Evolutionary conservation across 2,888 invertebrate species (phyloP).

Genomic region (Laspeyria flexula): DNA sequence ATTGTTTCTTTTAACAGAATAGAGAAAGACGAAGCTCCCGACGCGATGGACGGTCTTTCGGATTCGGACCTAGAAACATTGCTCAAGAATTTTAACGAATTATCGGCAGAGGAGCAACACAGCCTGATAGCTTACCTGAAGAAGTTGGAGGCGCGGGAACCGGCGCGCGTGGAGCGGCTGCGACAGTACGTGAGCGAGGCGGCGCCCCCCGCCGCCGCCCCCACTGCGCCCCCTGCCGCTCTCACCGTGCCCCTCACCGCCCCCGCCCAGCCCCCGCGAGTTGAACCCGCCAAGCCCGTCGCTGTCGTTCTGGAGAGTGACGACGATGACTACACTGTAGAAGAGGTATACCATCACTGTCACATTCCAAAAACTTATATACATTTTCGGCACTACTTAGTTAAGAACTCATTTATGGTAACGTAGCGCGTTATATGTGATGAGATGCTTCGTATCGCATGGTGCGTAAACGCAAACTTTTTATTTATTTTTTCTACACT

Average conservation of each 20-base stretch:
- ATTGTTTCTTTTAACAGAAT: constrained; percentile 41
- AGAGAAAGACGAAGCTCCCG: constrained; percentile 63
- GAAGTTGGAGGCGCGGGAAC: constrained; percentile 91
- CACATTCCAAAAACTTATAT: too few relatives aligned
- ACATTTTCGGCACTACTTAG: too few relatives aligned
- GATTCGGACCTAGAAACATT: constrained; percentile 93
- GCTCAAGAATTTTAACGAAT: constrained; percentile 91
- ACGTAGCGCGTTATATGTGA: too few relatives aligned
- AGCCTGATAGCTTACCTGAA: constrained; percentile 93
- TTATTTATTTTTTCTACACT: background rate
- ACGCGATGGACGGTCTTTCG: constrained; percentile 90
- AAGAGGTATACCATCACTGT: constrained; percentile 84
- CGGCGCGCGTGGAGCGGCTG: constrained; percentile 91
- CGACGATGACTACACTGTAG: constrained; percentile 93
- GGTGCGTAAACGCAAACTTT: background rate
- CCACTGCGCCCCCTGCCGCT: constrained; percentile 11
- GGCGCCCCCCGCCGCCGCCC: constrained; percentile 32
- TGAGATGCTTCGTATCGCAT: too few relatives aligned
- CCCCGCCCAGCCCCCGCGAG: background rate
- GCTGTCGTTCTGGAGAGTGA: constrained; percentile 82
- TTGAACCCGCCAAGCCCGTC: background rate
- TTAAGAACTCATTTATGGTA: too few relatives aligned
- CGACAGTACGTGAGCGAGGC: constrained; percentile 90
- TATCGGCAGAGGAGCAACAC: constrained; percentile 93
- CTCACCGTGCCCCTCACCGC: constrained; percentile 6